Percentiles rank a stretch among this genome's conserved stretches.
Conservation (phyloP, 2,888 invertebrate species). For the Acrobasis suavella region DNA sequence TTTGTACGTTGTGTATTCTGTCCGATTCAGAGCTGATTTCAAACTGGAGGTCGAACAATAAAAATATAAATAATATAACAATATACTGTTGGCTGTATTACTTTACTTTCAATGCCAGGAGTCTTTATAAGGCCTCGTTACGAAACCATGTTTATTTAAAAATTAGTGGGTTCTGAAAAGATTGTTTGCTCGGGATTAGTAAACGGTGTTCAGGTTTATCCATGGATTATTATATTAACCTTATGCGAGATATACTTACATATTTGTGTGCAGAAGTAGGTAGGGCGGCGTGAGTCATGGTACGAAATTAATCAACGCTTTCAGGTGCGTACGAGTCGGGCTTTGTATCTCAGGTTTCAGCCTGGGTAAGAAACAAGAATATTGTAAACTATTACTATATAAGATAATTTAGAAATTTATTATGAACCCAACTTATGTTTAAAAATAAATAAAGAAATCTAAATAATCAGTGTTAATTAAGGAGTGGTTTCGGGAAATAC, state of each 20-base stretch:
- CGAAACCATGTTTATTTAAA: conserved; percentile 39
- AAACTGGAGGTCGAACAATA: conserved; percentile 40
- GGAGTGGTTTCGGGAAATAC: too few relatives aligned
- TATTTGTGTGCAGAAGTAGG: not conserved
- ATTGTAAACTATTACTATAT: too few relatives aligned
- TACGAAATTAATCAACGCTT: not conserved
- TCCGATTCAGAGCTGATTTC: conserved; percentile 40
- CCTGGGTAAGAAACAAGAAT: too few relatives aligned
- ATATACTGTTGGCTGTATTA: conserved; percentile 34
- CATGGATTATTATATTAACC: conserved; percentile 21
- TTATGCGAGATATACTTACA: not conserved
- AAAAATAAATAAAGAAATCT: too few relatives aligned
- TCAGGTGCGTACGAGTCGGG: not conserved
- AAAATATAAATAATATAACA: conserved; percentile 35
- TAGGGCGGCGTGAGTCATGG: conserved; percentile 12
- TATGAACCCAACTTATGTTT: too few relatives aligned
- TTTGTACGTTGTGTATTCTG: conserved; percentile 41
- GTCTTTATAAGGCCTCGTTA: conserved; percentile 54
- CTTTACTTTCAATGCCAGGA: conserved; percentile 57
- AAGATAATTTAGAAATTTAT: too few relatives aligned
- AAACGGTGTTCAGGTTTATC: conserved; percentile 17
- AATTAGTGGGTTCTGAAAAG: conserved; percentile 27
- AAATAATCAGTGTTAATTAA: too few relatives aligned
- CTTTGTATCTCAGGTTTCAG: not conserved
- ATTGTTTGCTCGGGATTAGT: conserved; percentile 18